These are phyloP conservation scores for Nicator chloris DNA, from an alignment of 2,113 vertebrate genomes.

Conservation along the genomic window DNA sequence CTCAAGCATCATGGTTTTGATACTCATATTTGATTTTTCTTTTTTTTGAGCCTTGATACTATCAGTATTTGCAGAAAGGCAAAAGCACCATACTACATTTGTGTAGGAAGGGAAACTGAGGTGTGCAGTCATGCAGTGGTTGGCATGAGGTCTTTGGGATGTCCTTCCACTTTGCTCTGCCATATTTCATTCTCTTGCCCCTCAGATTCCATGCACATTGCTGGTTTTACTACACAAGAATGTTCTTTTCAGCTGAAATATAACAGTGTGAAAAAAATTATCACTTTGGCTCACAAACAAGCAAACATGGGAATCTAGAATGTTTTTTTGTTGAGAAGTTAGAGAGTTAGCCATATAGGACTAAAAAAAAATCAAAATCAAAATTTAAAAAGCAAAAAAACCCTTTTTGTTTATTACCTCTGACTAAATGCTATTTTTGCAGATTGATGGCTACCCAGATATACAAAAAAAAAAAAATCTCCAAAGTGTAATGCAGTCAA, in stretches of 20 bases:
- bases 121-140: no score
- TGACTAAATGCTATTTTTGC: background rate
- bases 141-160: background rate
- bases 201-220: fast-evolving
- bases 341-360: background rate
- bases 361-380: background rate
- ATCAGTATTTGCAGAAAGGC: background rate
- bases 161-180: background rate
- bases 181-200: background rate
- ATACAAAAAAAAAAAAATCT: background rate
- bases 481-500: background rate
- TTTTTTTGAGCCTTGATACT: background rate
- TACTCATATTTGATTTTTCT: background rate
- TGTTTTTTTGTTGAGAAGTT: background rate
- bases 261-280: background rate
- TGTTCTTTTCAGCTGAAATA: background rate
- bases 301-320: background rate
- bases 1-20: background rate
- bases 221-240: background rate
- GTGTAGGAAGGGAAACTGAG: background rate
- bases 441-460: background rate
- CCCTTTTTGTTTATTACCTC: background rate
- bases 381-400: background rate
- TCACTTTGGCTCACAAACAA: background rate
- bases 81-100: background rate